Base-by-base conservation (phyloP, 1,140 invertebrate species). In the Listronotus bonariensis region DNA sequence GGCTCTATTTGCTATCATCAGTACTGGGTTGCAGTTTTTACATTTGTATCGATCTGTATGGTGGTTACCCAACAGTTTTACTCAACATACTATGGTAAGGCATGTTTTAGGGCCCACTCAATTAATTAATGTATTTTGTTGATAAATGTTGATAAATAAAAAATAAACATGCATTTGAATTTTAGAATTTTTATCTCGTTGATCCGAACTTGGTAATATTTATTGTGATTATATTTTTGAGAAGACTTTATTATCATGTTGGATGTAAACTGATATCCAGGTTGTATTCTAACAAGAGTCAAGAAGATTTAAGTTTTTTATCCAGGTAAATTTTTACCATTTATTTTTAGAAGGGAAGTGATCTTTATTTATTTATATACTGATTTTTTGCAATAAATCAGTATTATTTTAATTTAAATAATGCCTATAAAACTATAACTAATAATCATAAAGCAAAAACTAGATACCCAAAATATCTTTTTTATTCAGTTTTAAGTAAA, bases 41-140 rank as follows among this genome's bases (percentile, higher is more conserved):
- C 95, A 98, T 82, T 82, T 98, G 9, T 99, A 98, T 77, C 87
- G 92, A 65, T 97, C 94, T 34, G 90, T 95, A n/a, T 98, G 95
- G 93, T 98, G 96, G 96, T 78, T 98, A 20, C 93, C 94, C 14
- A 88, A 97, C 73, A 95, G 94, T 3, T 89, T 95, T 76, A 92
- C 89, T 68, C 88, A 87, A 70, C 91, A 93, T 80, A 89, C 90
- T 69, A 87, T 97, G 87, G 95, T 96, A 82, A 46, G 63, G 41
- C 32, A 53, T 26, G 62, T 52, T 10, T 36, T 57, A 26, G 20
- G 9, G 38, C 15, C 55, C 46, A 45, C 8, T 6, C 8, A 10
- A 10, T 36, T 36, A 10, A 36, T 36, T 36, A 4, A 4, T 36
- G 2, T 36, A 2, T 36, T 36, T 8, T 36, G 32, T 34, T 34